Percentiles rank a stretch among this genome's conserved stretches.
Evolutionary conservation across 2,888 invertebrate species (phyloP).

Genomic region (Cremastinae sp.): DNA sequence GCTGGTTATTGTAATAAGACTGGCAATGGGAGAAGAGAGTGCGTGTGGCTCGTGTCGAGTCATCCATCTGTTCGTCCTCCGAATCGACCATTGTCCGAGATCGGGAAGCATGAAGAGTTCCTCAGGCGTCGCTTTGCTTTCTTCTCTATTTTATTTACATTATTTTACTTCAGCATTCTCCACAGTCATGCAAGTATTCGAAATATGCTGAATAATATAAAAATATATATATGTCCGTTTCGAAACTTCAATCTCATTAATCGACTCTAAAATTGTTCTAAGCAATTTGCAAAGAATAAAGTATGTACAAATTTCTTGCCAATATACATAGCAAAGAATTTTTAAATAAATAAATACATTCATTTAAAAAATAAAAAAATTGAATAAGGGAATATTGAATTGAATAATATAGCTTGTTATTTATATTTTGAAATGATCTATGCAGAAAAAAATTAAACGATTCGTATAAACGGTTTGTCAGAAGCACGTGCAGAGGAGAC

Average conservation of each 20-base stretch:
- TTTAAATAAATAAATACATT: too few relatives aligned
- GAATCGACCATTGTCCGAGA: constrained; percentile 72
- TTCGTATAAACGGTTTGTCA: neutral
- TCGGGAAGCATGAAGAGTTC: constrained; percentile 73
- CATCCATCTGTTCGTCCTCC: constrained; percentile 58
- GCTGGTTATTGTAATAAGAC: constrained; percentile 2
- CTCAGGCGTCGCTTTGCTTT: constrained; percentile 57
- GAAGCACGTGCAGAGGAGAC: constrained; percentile 42
- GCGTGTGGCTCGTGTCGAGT: constrained; percentile 48
- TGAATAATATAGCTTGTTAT: too few relatives aligned
- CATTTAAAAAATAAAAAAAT: too few relatives aligned
- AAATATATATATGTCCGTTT: too few relatives aligned
- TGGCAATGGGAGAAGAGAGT: constrained; percentile 17
- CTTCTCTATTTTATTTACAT: constrained; percentile 1
- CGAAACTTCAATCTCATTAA: too few relatives aligned
- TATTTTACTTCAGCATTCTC: neutral
- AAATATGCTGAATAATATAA: neutral
- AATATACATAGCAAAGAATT: too few relatives aligned
- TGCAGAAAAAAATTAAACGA: too few relatives aligned
- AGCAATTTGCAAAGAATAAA: too few relatives aligned
- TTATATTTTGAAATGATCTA: too few relatives aligned
- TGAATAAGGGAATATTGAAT: too few relatives aligned
- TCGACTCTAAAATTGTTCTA: too few relatives aligned
- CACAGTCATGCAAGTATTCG: neutral
- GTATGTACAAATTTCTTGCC: too few relatives aligned